Percentiles rank a stretch among this genome's conserved stretches.
These are phyloP conservation scores for Penelope pileata DNA, from an alignment of 2,113 vertebrate genomes.

Conservation along the genomic window DNA sequence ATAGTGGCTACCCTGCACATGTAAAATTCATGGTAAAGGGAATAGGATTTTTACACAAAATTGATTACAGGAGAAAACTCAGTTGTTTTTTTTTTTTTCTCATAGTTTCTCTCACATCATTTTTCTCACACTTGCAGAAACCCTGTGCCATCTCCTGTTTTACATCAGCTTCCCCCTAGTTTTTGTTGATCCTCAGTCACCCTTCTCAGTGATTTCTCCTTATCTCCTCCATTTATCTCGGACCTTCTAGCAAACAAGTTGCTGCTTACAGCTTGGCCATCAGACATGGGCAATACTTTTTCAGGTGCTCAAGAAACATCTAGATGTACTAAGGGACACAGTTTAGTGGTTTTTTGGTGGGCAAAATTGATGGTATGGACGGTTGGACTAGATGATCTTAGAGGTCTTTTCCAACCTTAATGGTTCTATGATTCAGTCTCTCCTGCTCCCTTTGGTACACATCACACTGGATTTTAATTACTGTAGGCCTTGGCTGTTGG, in stretches of 20 bases:
- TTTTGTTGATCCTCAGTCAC: neutral
- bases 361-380: no score
- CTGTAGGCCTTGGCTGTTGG: neutral
- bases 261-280: neutral
- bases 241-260: neutral
- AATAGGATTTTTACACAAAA: neutral
- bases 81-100: neutral
- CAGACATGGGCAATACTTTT: neutral
- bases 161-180: neutral
- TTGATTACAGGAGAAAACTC: neutral
- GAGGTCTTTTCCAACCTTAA: no score
- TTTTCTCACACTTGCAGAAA: neutral
- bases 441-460: neutral
- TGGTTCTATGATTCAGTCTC: no score
- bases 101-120: neutral
- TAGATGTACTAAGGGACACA: no score
- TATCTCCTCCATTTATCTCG: neutral
- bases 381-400: no score
- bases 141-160: neutral
- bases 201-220: neutral
- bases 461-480: neutral
- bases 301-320: no score
- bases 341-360: no score
- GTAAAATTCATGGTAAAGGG: neutral
- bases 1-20: neutral